These are phyloP conservation scores for Lithophane leautieri DNA, from an alignment of 2,888 invertebrate genomes.

Conservation along the genomic window DNA sequence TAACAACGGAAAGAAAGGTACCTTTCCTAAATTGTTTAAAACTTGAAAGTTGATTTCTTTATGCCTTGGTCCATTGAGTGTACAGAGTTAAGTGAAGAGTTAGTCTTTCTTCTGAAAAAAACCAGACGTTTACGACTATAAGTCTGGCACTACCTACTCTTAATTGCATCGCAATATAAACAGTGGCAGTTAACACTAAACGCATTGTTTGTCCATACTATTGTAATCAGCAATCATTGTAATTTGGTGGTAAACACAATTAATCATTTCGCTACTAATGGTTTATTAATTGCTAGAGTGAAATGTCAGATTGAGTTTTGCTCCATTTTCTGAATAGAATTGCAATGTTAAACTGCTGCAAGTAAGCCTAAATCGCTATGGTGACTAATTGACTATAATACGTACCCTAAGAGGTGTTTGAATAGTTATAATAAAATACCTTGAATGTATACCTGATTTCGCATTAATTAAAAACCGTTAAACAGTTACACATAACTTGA, in stretches of 20 bases:
- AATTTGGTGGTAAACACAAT: constrained; percentile 47
- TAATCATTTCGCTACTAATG: constrained; percentile 48
- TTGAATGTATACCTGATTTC: background rate
- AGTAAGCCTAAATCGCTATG: background rate
- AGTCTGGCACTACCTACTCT: background rate
- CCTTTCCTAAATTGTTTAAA: background rate
- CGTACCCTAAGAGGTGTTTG: background rate
- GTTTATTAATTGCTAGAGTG: constrained; percentile 40
- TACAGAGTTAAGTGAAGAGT: background rate
- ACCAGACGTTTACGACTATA: background rate
- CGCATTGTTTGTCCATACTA: constrained; percentile 34
- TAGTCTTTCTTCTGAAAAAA: background rate
- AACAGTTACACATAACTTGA: background rate
- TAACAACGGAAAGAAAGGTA: background rate
- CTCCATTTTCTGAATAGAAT: constrained; percentile 29
- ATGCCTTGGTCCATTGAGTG: background rate
- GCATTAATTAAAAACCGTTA: too few species aligned
- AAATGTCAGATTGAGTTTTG: constrained; percentile 7
- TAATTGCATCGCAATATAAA: constrained; percentile 12
- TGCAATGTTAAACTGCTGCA: background rate
- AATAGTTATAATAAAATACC: background rate
- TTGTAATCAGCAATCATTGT: constrained; percentile 34
- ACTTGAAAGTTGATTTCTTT: background rate
- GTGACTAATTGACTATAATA: too few species aligned
- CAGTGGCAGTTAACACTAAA: constrained; percentile 21